These are phyloP conservation scores for Chaetura pelagica DNA, from an alignment of 2,113 vertebrate genomes.

Conservation along the genomic window DNA sequence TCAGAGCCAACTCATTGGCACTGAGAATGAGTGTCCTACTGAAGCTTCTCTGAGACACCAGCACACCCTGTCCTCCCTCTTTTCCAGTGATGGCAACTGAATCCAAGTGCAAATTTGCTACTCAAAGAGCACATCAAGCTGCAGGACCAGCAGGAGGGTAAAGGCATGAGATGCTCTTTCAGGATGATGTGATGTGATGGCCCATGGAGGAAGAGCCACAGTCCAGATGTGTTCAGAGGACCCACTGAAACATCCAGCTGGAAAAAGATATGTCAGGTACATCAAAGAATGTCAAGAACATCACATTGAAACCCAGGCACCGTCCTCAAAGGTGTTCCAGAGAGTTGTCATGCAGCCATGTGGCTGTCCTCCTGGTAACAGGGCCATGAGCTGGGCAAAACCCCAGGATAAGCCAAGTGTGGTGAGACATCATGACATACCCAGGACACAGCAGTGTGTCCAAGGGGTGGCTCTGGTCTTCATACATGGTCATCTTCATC, in stretches of 20 bases:
- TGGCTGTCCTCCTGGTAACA: fast-evolving
- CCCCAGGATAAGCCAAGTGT: background rate
- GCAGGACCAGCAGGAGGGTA: background rate
- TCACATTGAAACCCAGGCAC: background rate
- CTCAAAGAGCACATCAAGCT: background rate
- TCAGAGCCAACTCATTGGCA: background rate
- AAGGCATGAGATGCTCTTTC: background rate
- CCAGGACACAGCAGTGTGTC: background rate
- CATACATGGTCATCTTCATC: too few species aligned
- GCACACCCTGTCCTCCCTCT: background rate
- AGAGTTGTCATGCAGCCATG: background rate
- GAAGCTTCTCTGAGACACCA: background rate
- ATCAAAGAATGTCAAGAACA: background rate
- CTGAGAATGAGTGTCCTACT: fast-evolving
- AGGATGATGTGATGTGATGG: too few species aligned
- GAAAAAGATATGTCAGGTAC: background rate
- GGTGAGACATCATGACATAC: background rate
- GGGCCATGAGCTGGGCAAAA: background rate
- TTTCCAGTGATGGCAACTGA: background rate
- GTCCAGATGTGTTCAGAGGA: background rate
- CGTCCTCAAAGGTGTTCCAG: background rate
- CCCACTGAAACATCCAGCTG: background rate
- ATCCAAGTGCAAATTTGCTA: background rate
- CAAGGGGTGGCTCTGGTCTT: too few species aligned
- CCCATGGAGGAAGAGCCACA: background rate